Evolutionary conservation across 2,888 invertebrate genomes (phyloP).

Genomic region (Cremastinae sp.): DNA sequence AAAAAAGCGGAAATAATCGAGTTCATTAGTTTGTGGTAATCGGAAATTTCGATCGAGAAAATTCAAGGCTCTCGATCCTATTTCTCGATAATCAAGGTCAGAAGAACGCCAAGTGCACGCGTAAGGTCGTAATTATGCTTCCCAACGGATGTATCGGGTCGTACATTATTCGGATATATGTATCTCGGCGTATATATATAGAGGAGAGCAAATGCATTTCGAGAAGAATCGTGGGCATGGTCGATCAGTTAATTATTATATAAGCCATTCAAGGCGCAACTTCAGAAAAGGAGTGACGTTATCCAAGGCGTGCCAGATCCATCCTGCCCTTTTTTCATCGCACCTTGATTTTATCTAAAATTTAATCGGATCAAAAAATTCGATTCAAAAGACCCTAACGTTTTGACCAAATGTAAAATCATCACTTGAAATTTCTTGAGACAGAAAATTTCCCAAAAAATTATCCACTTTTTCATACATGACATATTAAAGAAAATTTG

Average conservation of each 20-base stretch:
- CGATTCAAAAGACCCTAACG: no score
- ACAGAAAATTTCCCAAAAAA: no score
- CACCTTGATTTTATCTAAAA: slow-evolving; percentile 12
- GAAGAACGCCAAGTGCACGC: slow-evolving; percentile 47
- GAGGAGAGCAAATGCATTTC: slow-evolving; percentile 30
- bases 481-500: no score
- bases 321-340: slow-evolving; percentile 68
- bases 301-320: slow-evolving; percentile 73
- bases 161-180: slow-evolving; percentile 34
- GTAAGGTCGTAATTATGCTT: slow-evolving; percentile 35
- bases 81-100: slow-evolving; percentile 47
- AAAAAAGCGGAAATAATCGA: slow-evolving; percentile 1
- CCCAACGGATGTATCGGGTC: slow-evolving; percentile 48
- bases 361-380: background rate
- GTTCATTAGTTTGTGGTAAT: background rate
- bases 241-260: slow-evolving; percentile 66
- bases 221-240: slow-evolving; percentile 55
- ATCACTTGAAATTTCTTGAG: no score
- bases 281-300: slow-evolving; percentile 68
- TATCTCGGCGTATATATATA: slow-evolving; percentile 17
- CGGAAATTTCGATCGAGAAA: background rate
- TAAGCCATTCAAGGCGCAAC: slow-evolving; percentile 74
- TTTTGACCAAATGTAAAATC: no score
- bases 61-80: background rate
- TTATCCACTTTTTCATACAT: no score